Evolutionary conservation across 2,797 vertebrate species (phyloP), one percentile per base, ranked within the genome.

Genomic region (Enteromius trimaculatus): DNA sequence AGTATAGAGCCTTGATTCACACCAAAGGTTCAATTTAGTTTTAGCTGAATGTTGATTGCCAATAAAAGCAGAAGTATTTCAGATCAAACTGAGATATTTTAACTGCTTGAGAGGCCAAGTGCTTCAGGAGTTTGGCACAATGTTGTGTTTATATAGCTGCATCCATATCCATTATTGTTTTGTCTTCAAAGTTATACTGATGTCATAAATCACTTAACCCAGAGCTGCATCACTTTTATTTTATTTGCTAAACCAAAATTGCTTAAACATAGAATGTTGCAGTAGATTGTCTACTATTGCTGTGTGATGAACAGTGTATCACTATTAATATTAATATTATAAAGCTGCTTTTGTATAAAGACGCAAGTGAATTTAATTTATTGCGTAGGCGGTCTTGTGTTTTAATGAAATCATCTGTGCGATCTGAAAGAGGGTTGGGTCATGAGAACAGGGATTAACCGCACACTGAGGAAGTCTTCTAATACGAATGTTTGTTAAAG

Each of bases 401-500:
- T 79, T 81, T 82, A 55, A 86, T 84, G 82, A 29, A 66, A 79
- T 85, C 39, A 79, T 62, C 4, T 29, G 72, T 44, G 77, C 70
- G 44, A 89, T 81, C 64, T 87, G 37, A 86, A 82, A 66, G 55
- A 85, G 53, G 70, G 53, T 23, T 47, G 84, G 83, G 47, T 69
- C 68, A 44, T 83, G 74, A 86, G 88, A 89, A 87, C 82, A 84
- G 84, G 78, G 44, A 88, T 78, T 81, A 85, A 17, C 29, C 49
- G 16, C 68, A 34, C 39, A 71, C 78, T 86, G 21, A 23, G 72
- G 62, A 90, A 81, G 69, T 55, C 79, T 84, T 47, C 23, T 71
- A 87, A 86, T 65, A 77, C 37, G 16, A 70, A 81, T 88, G 85
- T 84, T 90, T 88, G 79, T 85, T 76, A 86, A 60, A 88, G 66